These are phyloP conservation scores for Phenganax marumi DNA, from an alignment of 92 coral and sea anemone genomes.

Conservation along the genomic window DNA sequence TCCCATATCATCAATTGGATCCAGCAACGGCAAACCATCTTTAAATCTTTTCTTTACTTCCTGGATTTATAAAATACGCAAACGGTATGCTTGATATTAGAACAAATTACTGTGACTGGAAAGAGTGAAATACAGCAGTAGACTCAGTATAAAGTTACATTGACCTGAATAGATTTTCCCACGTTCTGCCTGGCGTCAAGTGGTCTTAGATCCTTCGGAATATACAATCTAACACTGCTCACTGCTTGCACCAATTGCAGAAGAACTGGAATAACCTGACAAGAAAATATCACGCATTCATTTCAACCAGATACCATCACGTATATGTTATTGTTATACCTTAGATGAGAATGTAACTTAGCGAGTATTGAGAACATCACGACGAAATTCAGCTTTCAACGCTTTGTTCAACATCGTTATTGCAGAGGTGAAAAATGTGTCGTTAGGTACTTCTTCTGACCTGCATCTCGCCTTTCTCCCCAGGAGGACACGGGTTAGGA, in stretches of 20 bases:
- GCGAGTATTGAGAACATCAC: no score
- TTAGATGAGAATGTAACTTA: no score
- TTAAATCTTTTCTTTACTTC: constrained; percentile 89
- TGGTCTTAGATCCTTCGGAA: constrained; percentile 90
- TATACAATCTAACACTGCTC: constrained; percentile 90
- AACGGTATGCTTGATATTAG: not conserved
- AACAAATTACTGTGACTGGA: not conserved
- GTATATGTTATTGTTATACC: not conserved
- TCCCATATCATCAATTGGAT: constrained; percentile 97
- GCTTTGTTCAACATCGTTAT: not conserved
- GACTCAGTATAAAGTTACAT: not conserved
- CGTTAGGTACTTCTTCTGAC: constrained; percentile 45
- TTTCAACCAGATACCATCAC: not conserved
- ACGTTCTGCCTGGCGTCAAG: constrained; percentile 92
- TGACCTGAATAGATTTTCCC: constrained; percentile 91
- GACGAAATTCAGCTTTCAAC: not conserved
- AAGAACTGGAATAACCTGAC: constrained; percentile 92
- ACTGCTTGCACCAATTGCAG: constrained; percentile 80
- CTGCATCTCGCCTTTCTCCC: constrained; percentile 99
- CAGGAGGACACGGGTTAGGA: constrained; percentile 79
- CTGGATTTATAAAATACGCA: constrained; percentile 34
- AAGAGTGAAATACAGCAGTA: not conserved
- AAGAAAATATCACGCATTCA: not conserved
- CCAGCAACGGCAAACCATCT: constrained; percentile 89
- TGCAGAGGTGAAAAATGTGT: not conserved